phyloP scores from a whole-genome alignment of 1,140 invertebrate genomes.

The Pomacea maculata region DNA sequence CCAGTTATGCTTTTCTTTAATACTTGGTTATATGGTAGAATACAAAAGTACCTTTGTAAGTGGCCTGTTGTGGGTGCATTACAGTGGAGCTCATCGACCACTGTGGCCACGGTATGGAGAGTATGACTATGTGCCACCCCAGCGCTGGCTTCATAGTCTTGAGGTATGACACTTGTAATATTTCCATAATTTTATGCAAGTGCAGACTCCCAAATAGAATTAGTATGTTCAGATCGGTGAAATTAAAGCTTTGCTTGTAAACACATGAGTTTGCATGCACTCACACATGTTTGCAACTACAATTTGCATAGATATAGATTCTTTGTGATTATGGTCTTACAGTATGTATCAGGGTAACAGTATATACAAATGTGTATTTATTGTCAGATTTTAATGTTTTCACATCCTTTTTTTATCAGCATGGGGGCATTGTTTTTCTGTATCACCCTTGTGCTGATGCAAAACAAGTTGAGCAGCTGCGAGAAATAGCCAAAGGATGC shows the following conservation, averaged over 20 bases:
- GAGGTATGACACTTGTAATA: slow-evolving; percentile 69
- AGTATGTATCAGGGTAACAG: too few relatives aligned
- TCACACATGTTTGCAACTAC: too few relatives aligned
- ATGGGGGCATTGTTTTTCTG: slow-evolving; percentile 84
- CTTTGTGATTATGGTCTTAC: too few relatives aligned
- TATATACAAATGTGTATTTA: too few relatives aligned
- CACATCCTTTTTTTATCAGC: slow-evolving; percentile 65
- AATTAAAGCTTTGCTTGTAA: too few relatives aligned
- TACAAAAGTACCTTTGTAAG: too few relatives aligned
- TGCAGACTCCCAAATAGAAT: background rate
- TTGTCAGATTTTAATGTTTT: background rate
- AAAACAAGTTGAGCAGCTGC: slow-evolving; percentile 72
- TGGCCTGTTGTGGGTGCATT: slow-evolving; percentile 33
- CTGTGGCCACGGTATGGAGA: slow-evolving; percentile 85
- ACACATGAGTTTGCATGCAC: too few relatives aligned
- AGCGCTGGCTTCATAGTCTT: slow-evolving; percentile 86
- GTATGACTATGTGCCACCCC: slow-evolving; percentile 81
- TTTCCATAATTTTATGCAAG: background rate
- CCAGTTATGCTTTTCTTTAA: too few relatives aligned
- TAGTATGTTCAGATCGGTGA: too few relatives aligned
- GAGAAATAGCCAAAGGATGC: slow-evolving; percentile 75
- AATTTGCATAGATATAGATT: too few relatives aligned
- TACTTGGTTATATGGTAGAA: too few relatives aligned
- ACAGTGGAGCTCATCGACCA: slow-evolving; percentile 81
- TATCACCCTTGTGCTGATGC: slow-evolving; percentile 88